Evolutionary conservation across 64 coral and sea anemone species (phyloP).

Genomic region (Catalaphyllia jardinei): DNA sequence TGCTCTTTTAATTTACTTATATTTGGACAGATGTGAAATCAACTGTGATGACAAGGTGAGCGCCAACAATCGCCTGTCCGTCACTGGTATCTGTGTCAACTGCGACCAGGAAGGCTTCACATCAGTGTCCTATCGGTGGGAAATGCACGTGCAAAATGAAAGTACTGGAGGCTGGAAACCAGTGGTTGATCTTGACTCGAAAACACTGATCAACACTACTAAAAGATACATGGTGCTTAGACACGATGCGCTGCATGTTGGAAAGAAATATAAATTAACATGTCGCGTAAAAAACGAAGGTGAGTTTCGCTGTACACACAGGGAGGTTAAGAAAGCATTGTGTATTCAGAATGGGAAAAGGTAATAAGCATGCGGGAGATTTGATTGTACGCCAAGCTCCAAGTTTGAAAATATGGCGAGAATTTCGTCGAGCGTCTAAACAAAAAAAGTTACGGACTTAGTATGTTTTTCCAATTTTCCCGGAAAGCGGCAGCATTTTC

Average conservation of each 20-base stretch:
- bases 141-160: conserved; percentile 19
- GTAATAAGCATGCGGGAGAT: too few species aligned
- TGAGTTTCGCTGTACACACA: neutral
- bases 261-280: conserved; percentile 9
- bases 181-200: neutral
- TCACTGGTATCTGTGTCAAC: neutral
- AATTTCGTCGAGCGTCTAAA: too few species aligned
- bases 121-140: conserved; percentile 1
- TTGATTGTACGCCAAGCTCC: too few species aligned
- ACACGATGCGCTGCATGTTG: neutral
- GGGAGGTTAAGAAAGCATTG: too few species aligned
- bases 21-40: neutral
- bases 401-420: too few species aligned
- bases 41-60: conserved; percentile 28
- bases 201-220: neutral
- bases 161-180: neutral
- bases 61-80: conserved; percentile 7
- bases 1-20: too few species aligned
- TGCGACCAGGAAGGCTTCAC: neutral
- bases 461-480: too few species aligned
- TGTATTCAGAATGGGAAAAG: too few species aligned
- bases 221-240: conserved; percentile 13
- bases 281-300: conserved; percentile 28
- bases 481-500: too few species aligned
- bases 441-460: too few species aligned